Conservation (phyloP, 2,888 invertebrate species). For the Cerceris rybyensis region DNA sequence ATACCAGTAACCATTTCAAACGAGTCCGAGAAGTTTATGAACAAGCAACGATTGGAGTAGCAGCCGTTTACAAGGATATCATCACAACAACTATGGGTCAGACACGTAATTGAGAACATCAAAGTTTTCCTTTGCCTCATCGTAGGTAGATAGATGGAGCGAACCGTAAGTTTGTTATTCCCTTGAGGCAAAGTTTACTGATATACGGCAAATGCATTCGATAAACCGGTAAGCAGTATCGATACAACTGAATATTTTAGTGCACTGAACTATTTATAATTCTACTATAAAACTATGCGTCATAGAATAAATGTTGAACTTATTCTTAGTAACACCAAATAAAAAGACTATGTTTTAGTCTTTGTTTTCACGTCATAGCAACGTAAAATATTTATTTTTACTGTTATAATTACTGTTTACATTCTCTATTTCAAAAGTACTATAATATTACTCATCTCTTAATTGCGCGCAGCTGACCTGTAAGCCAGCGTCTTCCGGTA, state of each 20-base stretch:
- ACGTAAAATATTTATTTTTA: no score
- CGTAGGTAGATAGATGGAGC: slow-evolving; percentile 16
- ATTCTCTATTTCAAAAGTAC: no score
- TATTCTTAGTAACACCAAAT: no score
- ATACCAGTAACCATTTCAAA: slow-evolving; percentile 15
- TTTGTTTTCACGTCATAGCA: no score
- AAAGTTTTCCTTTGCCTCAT: slow-evolving; percentile 62
- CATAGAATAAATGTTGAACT: no score
- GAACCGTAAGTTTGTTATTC: slow-evolving; percentile 57
- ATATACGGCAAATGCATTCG: slow-evolving; percentile 56
- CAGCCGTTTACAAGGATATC: slow-evolving; percentile 52
- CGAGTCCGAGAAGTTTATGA: slow-evolving; percentile 22
- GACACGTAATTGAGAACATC: slow-evolving; percentile 56
- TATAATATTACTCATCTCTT: no score
- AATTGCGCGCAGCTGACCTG: no score
- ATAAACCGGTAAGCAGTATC: slow-evolving; percentile 42
- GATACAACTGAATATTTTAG: slow-evolving; percentile 40
- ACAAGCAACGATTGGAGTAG: slow-evolving; percentile 41
- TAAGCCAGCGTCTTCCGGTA: no score
- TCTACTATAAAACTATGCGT: no score
- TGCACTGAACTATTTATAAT: slow-evolving; percentile 33
- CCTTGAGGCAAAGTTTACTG: slow-evolving; percentile 53
- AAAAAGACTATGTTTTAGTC: no score
- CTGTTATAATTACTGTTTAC: no score
- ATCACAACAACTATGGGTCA: slow-evolving; percentile 46